Evolutionary conservation across 2,113 vertebrate genomes (phyloP).

Genomic region (Micromys minutus): DNA sequence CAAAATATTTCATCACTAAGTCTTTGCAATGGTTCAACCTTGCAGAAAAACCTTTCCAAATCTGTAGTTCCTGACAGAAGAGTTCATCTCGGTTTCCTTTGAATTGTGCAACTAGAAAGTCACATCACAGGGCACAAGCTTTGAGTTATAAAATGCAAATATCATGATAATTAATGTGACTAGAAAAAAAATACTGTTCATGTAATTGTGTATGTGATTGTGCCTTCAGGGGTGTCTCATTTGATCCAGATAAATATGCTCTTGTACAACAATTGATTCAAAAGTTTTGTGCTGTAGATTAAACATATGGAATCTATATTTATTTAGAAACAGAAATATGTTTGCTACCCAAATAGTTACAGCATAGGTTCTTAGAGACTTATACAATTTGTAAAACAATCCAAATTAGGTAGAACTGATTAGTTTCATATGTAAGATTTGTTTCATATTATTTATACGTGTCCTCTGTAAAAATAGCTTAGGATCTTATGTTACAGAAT

Average conservation of each 20-base stretch:
- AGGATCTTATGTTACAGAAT: constrained; percentile 10
- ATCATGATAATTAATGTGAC: background rate
- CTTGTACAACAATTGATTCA: background rate
- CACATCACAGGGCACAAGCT: background rate
- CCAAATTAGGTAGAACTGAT: constrained; percentile 22
- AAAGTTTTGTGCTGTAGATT: background rate
- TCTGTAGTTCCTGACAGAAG: background rate
- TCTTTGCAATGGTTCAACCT: background rate
- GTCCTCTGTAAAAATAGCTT: background rate
- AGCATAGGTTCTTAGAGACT: background rate
- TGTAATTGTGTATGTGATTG: background rate
- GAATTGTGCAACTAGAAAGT: background rate
- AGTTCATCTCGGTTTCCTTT: background rate
- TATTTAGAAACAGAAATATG: constrained; percentile 43
- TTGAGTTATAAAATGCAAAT: background rate
- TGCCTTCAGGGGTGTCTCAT: background rate
- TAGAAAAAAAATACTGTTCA: background rate
- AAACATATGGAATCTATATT: constrained; percentile 18
- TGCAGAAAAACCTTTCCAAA: background rate
- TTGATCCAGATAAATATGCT: background rate
- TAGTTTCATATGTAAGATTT: background rate
- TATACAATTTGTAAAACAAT: background rate
- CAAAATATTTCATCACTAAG: background rate
- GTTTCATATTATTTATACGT: background rate
- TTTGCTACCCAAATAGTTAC: background rate